phyloP scores from a whole-genome alignment of 1,140 invertebrate species.

The Adelges cooleyi region DNA sequence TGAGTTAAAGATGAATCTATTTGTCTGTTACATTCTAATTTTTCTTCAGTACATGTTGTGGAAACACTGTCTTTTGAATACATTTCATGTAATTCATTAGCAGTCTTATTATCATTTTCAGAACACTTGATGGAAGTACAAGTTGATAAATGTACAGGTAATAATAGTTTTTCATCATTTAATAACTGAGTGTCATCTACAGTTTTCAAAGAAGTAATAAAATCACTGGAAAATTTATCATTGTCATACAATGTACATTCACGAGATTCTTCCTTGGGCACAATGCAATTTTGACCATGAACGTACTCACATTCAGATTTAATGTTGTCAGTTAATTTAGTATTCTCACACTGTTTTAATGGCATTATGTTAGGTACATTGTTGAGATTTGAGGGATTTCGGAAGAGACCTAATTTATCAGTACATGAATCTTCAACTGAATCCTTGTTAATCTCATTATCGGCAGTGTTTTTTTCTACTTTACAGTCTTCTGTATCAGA shows the following conservation, averaged over 20 bases:
- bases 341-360: slow-evolving; percentile 2
- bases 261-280: slow-evolving; percentile 3
- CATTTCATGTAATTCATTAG: background rate
- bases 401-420: slow-evolving; percentile 12
- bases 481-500: slow-evolving; percentile 15
- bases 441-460: slow-evolving; percentile 1
- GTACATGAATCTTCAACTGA: background rate
- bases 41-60: background rate
- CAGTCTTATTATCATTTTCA: slow-evolving; percentile 1
- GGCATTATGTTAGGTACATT: background rate
- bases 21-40: background rate
- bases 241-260: background rate
- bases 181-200: background rate
- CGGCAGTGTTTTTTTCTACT: background rate
- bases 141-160: background rate
- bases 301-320: slow-evolving; percentile 7
- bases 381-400: slow-evolving; percentile 11
- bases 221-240: background rate
- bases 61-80: background rate
- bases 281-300: slow-evolving; percentile 1
- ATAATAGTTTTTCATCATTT: slow-evolving; percentile 1
- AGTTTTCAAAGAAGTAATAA: background rate
- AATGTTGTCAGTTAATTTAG: background rate
- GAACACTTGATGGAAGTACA: background rate
- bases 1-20: background rate